phyloP scores from a whole-genome alignment of 2,888 invertebrate genomes.

The Ctenicera cuprea region DNA sequence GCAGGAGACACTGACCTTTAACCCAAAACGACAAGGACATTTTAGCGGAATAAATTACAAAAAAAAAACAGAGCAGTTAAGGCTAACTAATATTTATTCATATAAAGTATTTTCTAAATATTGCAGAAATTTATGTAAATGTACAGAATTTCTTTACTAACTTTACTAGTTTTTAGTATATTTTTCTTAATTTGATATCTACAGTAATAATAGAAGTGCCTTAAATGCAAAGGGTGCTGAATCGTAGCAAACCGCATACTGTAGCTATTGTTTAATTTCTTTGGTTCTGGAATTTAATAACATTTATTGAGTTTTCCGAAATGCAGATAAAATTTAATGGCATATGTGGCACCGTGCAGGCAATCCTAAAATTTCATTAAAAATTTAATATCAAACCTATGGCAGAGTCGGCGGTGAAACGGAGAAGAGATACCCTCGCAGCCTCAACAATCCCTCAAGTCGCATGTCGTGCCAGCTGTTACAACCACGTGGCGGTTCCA shows the following conservation, averaged over 20 bases:
- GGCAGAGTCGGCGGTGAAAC: constrained; percentile 49
- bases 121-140: no score
- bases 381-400: constrained; percentile 64
- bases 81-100: no score
- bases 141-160: no score
- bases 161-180: no score
- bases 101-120: no score
- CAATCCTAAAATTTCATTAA: constrained; percentile 62
- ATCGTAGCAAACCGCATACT: no score
- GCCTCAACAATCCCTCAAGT: constrained; percentile 62
- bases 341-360: constrained; percentile 48
- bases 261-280: background rate
- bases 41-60: background rate
- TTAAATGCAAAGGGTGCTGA: no score
- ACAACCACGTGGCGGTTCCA: constrained; percentile 62
- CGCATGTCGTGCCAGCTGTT: constrained; percentile 63
- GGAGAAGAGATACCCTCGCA: constrained; percentile 51
- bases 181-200: no score
- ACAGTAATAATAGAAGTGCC: no score
- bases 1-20: constrained; percentile 53
- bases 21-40: constrained; percentile 46
- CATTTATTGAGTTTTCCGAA: constrained; percentile 36
- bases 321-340: constrained; percentile 53
- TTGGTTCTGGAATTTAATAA: constrained; percentile 14
- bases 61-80: background rate